These are phyloP conservation scores for Meghimatium bilineatum DNA, from an alignment of 2,888 invertebrate species.

Conservation along the genomic window DNA sequence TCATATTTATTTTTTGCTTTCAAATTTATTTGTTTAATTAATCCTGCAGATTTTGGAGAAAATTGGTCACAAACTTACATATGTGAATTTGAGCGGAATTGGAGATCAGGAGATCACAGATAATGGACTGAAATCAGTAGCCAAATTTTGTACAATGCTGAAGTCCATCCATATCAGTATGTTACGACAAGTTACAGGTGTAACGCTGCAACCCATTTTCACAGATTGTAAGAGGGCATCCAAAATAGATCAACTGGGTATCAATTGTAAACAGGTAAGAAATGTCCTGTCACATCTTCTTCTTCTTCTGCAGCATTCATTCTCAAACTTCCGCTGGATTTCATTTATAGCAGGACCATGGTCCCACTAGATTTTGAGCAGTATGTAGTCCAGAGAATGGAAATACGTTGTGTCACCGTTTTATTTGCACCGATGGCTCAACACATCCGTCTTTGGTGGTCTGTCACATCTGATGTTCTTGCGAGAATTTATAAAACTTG, in stretches of 20 bases:
- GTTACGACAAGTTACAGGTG: conserved; percentile 60
- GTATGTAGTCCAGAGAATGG: too few species aligned
- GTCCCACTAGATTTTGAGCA: too few species aligned
- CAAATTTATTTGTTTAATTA: neutral
- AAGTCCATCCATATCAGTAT: conserved; percentile 65
- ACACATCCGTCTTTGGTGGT: too few species aligned
- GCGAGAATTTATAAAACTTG: too few species aligned
- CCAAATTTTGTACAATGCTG: conserved; percentile 63
- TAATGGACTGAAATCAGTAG: conserved; percentile 63
- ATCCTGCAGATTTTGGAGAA: conserved; percentile 63
- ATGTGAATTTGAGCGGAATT: conserved; percentile 70
- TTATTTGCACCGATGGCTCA: too few species aligned
- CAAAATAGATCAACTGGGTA: conserved; percentile 58
- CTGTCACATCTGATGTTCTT: neutral
- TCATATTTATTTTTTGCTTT: neutral
- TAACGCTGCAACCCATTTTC: conserved; percentile 64
- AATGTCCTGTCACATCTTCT: neutral
- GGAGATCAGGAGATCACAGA: conserved; percentile 64
- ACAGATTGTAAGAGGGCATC: conserved; percentile 58
- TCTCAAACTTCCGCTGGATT: too few species aligned
- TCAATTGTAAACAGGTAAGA: conserved; percentile 66
- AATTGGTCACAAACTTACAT: conserved; percentile 61
- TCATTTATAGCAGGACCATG: too few species aligned
- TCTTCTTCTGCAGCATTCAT: neutral
- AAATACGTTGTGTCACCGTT: too few species aligned